These are phyloP conservation scores for Planiliza haematocheilus DNA, from an alignment of 2,113 vertebrate genomes.

Conservation along the genomic window DNA sequence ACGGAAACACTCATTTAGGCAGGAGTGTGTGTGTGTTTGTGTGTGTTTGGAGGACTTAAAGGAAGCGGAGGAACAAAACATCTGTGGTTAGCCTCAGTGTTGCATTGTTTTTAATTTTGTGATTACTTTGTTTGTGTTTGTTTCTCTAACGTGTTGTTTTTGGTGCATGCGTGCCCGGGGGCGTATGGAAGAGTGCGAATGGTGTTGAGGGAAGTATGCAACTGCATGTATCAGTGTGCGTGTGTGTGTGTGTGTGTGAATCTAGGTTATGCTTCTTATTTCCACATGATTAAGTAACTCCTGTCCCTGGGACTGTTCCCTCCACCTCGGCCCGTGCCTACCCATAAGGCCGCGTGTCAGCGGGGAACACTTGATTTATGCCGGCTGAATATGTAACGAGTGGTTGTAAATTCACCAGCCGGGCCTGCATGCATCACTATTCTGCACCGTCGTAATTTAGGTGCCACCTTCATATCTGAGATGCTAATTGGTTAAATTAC, in stretches of 20 bases:
- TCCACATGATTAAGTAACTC: constrained; percentile 81
- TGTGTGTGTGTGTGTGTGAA: constrained; percentile 79
- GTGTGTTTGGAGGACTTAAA: constrained; percentile 20
- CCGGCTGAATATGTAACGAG: constrained; percentile 93
- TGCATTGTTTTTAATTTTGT: constrained; percentile 49
- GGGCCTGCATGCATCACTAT: constrained; percentile 82
- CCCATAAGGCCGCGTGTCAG: constrained; percentile 90
- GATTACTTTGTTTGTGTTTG: constrained; percentile 36
- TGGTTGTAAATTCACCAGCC: constrained; percentile 92
- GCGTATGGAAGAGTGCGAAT: background rate
- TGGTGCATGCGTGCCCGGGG: background rate
- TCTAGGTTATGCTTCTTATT: constrained; percentile 86
- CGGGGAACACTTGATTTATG: constrained; percentile 91
- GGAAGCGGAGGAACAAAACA: constrained; percentile 52
- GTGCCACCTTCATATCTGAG: constrained; percentile 85
- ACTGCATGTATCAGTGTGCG: constrained; percentile 13
- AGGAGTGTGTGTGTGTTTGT: constrained; percentile 34
- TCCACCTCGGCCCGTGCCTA: constrained; percentile 84
- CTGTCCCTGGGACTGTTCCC: constrained; percentile 57
- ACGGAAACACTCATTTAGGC: constrained; percentile 66
- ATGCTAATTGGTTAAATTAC: constrained; percentile 93
- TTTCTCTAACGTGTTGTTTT: constrained; percentile 25
- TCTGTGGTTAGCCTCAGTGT: constrained; percentile 15
- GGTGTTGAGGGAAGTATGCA: constrained; percentile 8
- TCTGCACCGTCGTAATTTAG: constrained; percentile 82